Evolutionary conservation across 2,113 vertebrate species (phyloP).

Genomic region (Catharus fuscescens): DNA sequence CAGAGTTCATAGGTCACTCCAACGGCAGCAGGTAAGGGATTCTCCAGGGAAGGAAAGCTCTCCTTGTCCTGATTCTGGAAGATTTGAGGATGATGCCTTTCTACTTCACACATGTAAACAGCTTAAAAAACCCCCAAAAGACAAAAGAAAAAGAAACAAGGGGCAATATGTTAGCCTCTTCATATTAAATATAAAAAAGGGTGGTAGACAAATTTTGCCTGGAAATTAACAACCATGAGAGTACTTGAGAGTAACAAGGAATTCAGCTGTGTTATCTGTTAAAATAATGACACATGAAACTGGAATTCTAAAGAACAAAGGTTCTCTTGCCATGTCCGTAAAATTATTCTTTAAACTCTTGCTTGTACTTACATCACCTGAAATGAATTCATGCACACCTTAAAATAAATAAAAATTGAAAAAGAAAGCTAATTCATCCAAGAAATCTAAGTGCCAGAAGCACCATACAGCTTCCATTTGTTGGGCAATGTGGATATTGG

Average conservation of each 20-base stretch:
- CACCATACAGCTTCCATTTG: constrained; percentile 4
- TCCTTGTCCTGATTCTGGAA: constrained; percentile 64
- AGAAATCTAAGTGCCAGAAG: neutral
- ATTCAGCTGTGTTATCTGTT: neutral
- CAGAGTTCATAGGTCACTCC: constrained; percentile 93
- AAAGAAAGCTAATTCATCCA: neutral
- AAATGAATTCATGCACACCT: neutral
- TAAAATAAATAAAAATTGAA: neutral
- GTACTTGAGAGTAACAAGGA: neutral
- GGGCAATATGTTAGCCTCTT: neutral
- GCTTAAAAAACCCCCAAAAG: constrained; percentile 71
- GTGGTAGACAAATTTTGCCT: neutral
- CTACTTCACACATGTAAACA: constrained; percentile 88
- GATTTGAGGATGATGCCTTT: constrained; percentile 72
- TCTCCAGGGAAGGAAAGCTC: neutral
- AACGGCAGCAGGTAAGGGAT: constrained; percentile 74
- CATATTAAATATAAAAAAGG: neutral
- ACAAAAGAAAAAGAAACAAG: neutral
- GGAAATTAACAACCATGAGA: neutral
- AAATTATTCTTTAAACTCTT: neutral
- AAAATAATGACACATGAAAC: neutral
- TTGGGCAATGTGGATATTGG: neutral
- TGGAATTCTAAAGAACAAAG: neutral
- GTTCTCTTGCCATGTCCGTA: neutral
- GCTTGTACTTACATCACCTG: neutral